These are phyloP conservation scores for Channa maculata DNA, from an alignment of 2,113 vertebrate genomes.

Conservation along the genomic window DNA sequence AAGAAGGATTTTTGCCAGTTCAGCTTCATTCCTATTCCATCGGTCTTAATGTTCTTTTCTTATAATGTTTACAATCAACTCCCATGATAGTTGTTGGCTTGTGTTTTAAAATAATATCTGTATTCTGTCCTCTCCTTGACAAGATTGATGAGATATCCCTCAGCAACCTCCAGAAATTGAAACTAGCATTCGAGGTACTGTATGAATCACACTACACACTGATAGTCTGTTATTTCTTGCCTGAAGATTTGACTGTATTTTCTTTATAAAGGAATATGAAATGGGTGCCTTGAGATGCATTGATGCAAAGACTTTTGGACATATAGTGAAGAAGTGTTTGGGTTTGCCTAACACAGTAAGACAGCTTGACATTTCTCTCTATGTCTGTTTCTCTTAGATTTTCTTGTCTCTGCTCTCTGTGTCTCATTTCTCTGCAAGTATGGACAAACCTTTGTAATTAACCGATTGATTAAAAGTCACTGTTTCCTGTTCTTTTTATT, in stretches of 20 bases:
- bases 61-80: conserved; percentile 1
- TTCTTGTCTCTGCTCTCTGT: background rate
- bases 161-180: conserved; percentile 78
- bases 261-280: conserved; percentile 74
- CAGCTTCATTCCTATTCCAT: background rate
- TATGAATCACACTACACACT: background rate
- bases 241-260: conserved; percentile 5
- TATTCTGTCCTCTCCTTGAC: conserved; percentile 6
- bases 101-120: background rate
- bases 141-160: conserved; percentile 82
- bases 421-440: conserved; percentile 7
- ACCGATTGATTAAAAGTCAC: conserved; percentile 17
- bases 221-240: background rate
- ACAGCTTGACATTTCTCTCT: conserved; percentile 13
- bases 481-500: conserved; percentile 36
- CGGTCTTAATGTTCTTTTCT: background rate
- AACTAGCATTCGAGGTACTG: conserved; percentile 82
- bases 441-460: conserved; percentile 15
- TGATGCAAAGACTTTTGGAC: conserved; percentile 77
- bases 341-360: conserved; percentile 73
- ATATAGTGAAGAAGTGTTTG: conserved; percentile 78
- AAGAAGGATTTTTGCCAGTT: background rate
- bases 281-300: conserved; percentile 67
- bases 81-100: background rate
- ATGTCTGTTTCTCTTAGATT: background rate